Conservation (phyloP, 1,140 invertebrate genomes). For the Tenebrio molitor region DNA sequence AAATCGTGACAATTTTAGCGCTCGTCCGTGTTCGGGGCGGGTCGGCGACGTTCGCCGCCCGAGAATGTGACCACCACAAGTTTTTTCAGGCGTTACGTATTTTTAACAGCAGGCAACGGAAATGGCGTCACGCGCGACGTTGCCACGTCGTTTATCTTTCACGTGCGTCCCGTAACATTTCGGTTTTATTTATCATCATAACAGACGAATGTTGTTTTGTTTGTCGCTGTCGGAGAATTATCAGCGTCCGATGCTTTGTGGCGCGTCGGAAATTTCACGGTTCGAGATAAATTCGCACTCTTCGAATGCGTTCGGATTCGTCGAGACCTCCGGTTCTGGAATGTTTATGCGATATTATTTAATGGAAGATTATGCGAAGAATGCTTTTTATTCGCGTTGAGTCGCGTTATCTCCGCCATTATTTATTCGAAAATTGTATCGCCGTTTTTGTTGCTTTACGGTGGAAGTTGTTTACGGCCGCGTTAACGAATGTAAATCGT, state of each 20-base stretch:
- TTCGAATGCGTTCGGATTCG: no score
- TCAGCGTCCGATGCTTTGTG: no score
- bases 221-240: not conserved
- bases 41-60: conserved; percentile 62
- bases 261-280: not conserved
- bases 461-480: no score
- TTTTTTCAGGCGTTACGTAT: conserved; percentile 69
- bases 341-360: no score
- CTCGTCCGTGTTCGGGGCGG: conserved; percentile 26
- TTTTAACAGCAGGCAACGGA: conserved; percentile 68
- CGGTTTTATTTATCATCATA: conserved; percentile 1
- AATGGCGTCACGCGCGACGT: conserved; percentile 68
- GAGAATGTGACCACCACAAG: conserved; percentile 69
- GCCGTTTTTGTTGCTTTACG: no score
- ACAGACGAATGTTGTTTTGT: not conserved
- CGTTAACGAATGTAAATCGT: conserved; percentile 3
- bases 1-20: conserved; percentile 52
- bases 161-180: not conserved
- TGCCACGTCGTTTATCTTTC: conserved; percentile 63
- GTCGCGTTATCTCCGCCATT: no score
- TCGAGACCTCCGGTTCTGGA: no score
- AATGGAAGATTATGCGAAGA: no score
- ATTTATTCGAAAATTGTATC: no score
- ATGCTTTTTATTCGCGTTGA: no score
- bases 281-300: not conserved